Conservation (phyloP, 2,888 invertebrate genomes). For the Ectemnius lituratus region DNA sequence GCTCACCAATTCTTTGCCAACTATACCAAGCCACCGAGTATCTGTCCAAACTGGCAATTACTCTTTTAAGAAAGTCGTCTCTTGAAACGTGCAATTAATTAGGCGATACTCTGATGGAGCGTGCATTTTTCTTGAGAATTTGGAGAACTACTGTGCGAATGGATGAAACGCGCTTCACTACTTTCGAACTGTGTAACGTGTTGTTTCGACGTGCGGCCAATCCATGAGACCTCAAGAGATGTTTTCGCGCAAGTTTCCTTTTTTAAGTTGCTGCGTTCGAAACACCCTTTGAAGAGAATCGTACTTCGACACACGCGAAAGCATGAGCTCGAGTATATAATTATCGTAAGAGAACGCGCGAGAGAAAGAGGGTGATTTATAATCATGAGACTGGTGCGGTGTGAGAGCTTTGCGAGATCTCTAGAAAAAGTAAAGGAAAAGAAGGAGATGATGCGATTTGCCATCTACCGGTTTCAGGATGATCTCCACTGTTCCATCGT, state of each 20-base stretch:
- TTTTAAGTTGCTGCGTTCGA: slow-evolving; percentile 9
- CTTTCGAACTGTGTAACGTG: not conserved
- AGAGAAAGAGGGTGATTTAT: not conserved
- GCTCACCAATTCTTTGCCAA: not conserved
- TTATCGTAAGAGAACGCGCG: slow-evolving; percentile 31
- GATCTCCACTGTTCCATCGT: slow-evolving; percentile 30
- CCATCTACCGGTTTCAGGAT: slow-evolving; percentile 30
- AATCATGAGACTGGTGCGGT: too few relatives aligned
- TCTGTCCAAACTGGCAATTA: too few relatives aligned
- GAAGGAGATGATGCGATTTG: not conserved
- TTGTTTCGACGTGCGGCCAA: not conserved
- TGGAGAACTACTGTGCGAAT: not conserved
- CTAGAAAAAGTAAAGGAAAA: too few relatives aligned
- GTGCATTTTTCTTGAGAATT: too few relatives aligned
- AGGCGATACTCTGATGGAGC: too few relatives aligned
- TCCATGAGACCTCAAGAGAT: slow-evolving; percentile 49
- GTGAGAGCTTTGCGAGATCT: too few relatives aligned
- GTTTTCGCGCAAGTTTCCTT: slow-evolving; percentile 24
- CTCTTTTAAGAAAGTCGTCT: too few relatives aligned
- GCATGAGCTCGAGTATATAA: slow-evolving; percentile 31
- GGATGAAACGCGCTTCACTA: not conserved
- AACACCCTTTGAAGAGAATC: not conserved
- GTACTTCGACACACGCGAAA: slow-evolving; percentile 12
- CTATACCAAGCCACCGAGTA: not conserved
- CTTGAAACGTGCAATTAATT: too few relatives aligned